These are phyloP conservation scores for Tinea semifulvella DNA, from an alignment of 2,888 invertebrate species.

Conservation along the genomic window DNA sequence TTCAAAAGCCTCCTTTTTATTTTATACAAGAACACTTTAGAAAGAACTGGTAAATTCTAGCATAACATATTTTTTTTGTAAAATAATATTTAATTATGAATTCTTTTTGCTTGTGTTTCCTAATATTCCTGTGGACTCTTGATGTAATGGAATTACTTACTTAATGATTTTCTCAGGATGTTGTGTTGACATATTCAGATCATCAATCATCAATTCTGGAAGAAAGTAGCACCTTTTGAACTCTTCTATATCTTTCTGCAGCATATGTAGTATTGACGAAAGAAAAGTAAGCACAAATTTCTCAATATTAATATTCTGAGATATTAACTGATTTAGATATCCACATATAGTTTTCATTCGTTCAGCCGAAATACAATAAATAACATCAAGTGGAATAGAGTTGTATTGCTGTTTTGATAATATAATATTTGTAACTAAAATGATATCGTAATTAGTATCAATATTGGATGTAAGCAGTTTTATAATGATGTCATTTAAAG, in stretches of 20 bases:
- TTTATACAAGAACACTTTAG: too few species aligned
- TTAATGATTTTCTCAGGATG: slow-evolving; percentile 65
- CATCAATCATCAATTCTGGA: slow-evolving; percentile 65
- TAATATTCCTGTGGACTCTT: background rate
- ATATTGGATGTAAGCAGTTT: slow-evolving; percentile 43
- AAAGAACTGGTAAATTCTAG: too few species aligned
- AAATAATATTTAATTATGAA: background rate
- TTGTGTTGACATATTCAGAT: slow-evolving; percentile 65
- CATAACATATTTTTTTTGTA: background rate
- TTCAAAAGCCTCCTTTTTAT: too few species aligned
- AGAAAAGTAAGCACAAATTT: slow-evolving; percentile 68
- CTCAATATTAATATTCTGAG: slow-evolving; percentile 62
- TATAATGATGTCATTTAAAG: slow-evolving; percentile 70
- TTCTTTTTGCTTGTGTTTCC: background rate
- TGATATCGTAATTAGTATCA: slow-evolving; percentile 63
- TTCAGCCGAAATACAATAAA: slow-evolving; percentile 52
- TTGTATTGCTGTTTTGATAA: slow-evolving; percentile 70
- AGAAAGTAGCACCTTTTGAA: slow-evolving; percentile 57
- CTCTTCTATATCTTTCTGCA: slow-evolving; percentile 58
- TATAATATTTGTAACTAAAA: slow-evolving; percentile 73
- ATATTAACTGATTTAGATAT: slow-evolving; percentile 62
- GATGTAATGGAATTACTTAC: slow-evolving; percentile 43
- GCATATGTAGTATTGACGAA: slow-evolving; percentile 51
- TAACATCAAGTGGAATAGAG: slow-evolving; percentile 56
- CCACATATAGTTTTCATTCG: slow-evolving; percentile 39